phyloP scores from a whole-genome alignment of 2,797 vertebrate species.

The Sebastes nivosus region DNA sequence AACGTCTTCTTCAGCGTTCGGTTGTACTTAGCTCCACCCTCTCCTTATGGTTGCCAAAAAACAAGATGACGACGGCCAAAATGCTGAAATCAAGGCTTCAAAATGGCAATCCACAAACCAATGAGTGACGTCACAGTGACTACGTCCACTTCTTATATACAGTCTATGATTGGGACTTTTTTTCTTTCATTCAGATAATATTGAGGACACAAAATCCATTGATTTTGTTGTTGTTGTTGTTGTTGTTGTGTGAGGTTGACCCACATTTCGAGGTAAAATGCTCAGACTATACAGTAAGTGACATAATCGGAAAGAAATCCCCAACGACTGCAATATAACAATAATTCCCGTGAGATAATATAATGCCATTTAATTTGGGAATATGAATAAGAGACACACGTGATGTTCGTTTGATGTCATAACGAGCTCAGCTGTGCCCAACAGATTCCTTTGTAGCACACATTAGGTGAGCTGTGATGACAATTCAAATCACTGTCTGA shows the following conservation, averaged over 20 bases:
- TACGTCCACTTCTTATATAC: too few relatives aligned
- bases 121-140: too few relatives aligned
- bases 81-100: accelerated
- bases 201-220: too few relatives aligned
- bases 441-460: constrained; percentile 51
- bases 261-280: neutral
- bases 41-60: accelerated
- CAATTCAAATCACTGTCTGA: constrained; percentile 51
- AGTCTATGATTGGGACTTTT: too few relatives aligned
- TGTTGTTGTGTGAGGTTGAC: too few relatives aligned
- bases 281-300: neutral
- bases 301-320: neutral
- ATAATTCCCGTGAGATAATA: neutral
- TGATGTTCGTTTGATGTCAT: constrained; percentile 39
- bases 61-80: too few relatives aligned
- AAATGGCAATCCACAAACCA: too few relatives aligned
- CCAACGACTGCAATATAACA: neutral
- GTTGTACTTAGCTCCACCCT: too few relatives aligned
- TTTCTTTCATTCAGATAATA: too few relatives aligned
- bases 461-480: constrained; percentile 55
- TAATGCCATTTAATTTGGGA: constrained; percentile 25
- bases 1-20: too few relatives aligned
- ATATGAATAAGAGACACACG: constrained; percentile 25
- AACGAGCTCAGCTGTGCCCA: constrained; percentile 64
- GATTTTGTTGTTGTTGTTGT: too few relatives aligned